phyloP scores from a whole-genome alignment of 2,888 invertebrate species.

The Drosophila colorata region DNA sequence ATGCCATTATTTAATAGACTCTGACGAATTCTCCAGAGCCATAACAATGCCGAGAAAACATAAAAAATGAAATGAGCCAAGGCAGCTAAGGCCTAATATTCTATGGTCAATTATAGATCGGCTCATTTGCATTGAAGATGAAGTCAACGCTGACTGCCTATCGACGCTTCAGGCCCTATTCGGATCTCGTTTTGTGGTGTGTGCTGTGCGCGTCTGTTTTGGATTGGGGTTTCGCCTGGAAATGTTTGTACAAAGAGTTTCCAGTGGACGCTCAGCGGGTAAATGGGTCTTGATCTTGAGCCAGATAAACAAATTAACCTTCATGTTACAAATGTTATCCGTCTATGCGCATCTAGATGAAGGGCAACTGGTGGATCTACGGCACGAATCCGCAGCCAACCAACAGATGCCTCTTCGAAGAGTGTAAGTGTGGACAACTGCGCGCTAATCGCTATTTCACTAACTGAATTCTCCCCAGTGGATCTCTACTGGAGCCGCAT shows the following conservation, averaged over 20 bases:
- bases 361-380: constrained; percentile 61
- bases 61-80: constrained; percentile 15
- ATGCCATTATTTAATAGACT: constrained; percentile 45
- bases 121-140: constrained; percentile 63
- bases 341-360: constrained; percentile 33
- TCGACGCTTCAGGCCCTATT: constrained; percentile 19
- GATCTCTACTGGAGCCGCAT: constrained; percentile 62
- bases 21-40: constrained; percentile 36
- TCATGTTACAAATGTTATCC: constrained; percentile 10
- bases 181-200: constrained; percentile 20
- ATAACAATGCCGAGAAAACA: constrained; percentile 21
- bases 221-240: constrained; percentile 43
- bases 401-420: constrained; percentile 36
- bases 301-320: constrained; percentile 33
- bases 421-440: constrained; percentile 33
- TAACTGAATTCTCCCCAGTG: constrained; percentile 27
- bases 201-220: constrained; percentile 11
- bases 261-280: constrained; percentile 52
- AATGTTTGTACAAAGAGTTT: constrained; percentile 59
- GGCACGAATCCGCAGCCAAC: constrained; percentile 26
- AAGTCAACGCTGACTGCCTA: constrained; percentile 32
- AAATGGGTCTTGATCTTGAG: constrained; percentile 22
- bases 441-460: too few species aligned
- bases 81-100: constrained; percentile 18
- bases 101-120: constrained; percentile 48